These are phyloP conservation scores for Calypte anna DNA, from an alignment of 2,113 vertebrate genomes.

Conservation along the genomic window DNA sequence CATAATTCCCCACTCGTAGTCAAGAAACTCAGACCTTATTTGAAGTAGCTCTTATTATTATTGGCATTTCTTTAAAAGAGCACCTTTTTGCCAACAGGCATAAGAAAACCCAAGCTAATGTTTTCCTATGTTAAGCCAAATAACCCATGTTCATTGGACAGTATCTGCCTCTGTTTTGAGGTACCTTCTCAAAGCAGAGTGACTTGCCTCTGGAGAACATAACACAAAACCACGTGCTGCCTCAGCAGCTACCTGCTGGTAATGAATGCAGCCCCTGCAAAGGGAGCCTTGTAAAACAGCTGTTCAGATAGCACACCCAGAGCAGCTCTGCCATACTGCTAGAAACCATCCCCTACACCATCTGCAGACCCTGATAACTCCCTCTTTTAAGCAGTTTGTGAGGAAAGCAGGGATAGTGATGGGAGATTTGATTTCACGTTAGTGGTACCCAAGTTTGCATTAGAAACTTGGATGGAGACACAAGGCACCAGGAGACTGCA, in stretches of 20 bases:
- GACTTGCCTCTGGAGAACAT: not conserved
- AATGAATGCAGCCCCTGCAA: not conserved
- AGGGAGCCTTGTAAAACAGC: not conserved
- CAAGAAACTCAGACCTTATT: constrained; percentile 44
- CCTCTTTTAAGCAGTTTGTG: not conserved
- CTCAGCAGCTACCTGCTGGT: constrained; percentile 19
- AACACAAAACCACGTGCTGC: not conserved
- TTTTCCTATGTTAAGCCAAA: constrained; percentile 37
- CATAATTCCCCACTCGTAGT: constrained; percentile 59
- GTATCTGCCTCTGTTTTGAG: constrained; percentile 26
- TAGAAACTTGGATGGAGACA: not conserved
- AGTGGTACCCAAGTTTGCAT: not conserved
- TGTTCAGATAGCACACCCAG: not conserved
- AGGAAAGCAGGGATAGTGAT: not conserved
- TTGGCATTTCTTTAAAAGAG: constrained; percentile 59
- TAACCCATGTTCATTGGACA: constrained; percentile 48
- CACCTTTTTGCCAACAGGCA: constrained; percentile 35
- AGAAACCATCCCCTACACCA: not conserved
- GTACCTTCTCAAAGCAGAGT: not conserved
- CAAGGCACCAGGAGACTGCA: not conserved
- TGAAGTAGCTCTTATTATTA: constrained; percentile 63
- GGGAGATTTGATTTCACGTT: not conserved
- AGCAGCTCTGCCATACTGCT: not conserved
- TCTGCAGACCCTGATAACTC: not conserved
- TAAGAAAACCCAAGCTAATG: constrained; percentile 36